Conservation (phyloP, 2,113 vertebrate genomes). For the Antigone vipio region DNA sequence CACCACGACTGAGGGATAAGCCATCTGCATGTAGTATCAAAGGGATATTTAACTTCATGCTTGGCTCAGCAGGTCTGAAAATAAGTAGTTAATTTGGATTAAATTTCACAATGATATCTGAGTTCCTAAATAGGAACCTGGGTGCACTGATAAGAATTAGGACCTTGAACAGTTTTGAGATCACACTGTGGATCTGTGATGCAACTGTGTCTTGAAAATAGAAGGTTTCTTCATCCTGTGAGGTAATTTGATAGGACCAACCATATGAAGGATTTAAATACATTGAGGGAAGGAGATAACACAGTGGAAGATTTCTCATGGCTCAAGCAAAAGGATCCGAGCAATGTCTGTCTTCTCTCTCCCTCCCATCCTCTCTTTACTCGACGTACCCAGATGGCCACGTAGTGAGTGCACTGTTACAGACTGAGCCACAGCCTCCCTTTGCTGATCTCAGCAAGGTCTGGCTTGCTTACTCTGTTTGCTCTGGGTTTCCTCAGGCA, state of each 20-base stretch:
- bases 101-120: background rate
- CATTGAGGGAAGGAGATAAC: background rate
- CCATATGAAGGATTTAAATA: background rate
- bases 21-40: background rate
- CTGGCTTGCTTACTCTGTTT: constrained; percentile 8
- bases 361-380: background rate
- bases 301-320: background rate
- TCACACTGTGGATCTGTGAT: background rate
- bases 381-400: background rate
- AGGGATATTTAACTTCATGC: background rate
- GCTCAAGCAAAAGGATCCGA: background rate
- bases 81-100: background rate
- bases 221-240: background rate
- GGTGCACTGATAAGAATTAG: background rate
- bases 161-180: background rate
- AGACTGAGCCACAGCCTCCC: background rate
- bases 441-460: constrained; percentile 1
- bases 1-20: fast-evolving
- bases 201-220: background rate
- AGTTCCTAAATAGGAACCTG: background rate
- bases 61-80: background rate
- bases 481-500: constrained; percentile 12
- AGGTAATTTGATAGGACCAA: background rate
- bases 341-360: background rate
- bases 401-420: background rate